Percentiles rank a stretch among this genome's conserved stretches.
These are phyloP conservation scores for Chaetoderma sp. DNA, from an alignment of 2,888 invertebrate genomes.

Conservation along the genomic window DNA sequence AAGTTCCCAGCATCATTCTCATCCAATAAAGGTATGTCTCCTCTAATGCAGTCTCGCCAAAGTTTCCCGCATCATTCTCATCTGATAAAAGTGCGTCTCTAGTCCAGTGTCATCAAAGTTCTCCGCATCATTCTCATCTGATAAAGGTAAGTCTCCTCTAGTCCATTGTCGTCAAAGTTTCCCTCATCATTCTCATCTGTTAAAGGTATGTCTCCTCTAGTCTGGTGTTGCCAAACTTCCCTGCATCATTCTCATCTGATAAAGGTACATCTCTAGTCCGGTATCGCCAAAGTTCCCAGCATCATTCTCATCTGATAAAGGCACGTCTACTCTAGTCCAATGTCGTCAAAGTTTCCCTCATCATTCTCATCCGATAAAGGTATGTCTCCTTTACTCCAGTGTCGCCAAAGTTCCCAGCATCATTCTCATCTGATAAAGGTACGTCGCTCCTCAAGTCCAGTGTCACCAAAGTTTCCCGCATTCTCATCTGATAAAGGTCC, in stretches of 20 bases:
- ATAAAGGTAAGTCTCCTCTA: conserved; percentile 8
- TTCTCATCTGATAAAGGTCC: no score
- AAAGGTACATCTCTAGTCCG: conserved; percentile 73
- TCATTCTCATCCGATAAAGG: conserved; percentile 11
- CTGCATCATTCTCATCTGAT: not conserved
- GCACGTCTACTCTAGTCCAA: not conserved
- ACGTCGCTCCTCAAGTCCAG: conserved; percentile 74
- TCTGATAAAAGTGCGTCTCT: no score
- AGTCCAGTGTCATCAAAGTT: conserved; percentile 62
- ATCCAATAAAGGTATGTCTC: not conserved
- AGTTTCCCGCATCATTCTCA: not conserved
- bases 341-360: not conserved
- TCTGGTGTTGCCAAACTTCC: not conserved
- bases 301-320: conserved; percentile 7
- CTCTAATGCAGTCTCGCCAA: not conserved
- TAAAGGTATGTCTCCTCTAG: conserved; percentile 6
- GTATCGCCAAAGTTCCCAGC: conserved; percentile 51
- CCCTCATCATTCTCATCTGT: conserved; percentile 6
- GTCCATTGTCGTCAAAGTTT: not conserved
- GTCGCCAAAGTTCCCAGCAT: not conserved
- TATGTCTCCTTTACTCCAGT: not conserved
- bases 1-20: not conserved
- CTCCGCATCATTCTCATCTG: conserved; percentile 11
- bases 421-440: no score
- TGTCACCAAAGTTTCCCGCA: no score